Percentiles rank a stretch among this genome's conserved stretches.
phyloP scores from a whole-genome alignment of 2,113 vertebrate genomes.

The Cnemophilus loriae region DNA sequence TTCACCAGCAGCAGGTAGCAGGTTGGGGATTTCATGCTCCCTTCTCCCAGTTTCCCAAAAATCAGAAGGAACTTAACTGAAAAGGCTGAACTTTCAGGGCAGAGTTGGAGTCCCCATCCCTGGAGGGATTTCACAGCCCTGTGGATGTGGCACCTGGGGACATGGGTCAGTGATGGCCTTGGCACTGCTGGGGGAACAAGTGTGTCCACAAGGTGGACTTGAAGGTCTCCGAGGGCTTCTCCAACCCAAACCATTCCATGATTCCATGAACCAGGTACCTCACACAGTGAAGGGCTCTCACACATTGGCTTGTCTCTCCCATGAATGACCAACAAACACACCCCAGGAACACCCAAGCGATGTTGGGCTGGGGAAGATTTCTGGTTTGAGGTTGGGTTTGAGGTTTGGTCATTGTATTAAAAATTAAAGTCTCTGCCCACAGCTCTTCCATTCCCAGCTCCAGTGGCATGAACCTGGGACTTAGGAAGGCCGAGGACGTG shows the following conservation, averaged over 20 bases:
- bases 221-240: background rate
- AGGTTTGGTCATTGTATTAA: background rate
- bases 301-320: background rate
- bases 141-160: background rate
- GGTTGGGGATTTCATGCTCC: background rate
- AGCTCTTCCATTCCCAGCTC: background rate
- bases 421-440: background rate
- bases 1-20: background rate
- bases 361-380: background rate
- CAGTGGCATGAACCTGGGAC: background rate
- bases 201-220: too few species aligned
- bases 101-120: background rate
- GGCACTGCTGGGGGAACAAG: background rate
- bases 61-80: background rate
- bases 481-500: background rate
- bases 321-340: fast-evolving
- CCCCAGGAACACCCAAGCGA: fast-evolving
- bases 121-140: background rate
- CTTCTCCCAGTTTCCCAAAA: background rate
- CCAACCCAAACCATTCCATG: background rate
- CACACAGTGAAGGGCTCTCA: fast-evolving
- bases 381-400: background rate
- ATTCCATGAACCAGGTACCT: background rate
- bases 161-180: background rate
- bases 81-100: background rate